A percentile compares a stretch with the other conserved stretches of the same genome.
phyloP scores from a whole-genome alignment of 2,888 invertebrate species.

The Watsonalla cultraria region DNA sequence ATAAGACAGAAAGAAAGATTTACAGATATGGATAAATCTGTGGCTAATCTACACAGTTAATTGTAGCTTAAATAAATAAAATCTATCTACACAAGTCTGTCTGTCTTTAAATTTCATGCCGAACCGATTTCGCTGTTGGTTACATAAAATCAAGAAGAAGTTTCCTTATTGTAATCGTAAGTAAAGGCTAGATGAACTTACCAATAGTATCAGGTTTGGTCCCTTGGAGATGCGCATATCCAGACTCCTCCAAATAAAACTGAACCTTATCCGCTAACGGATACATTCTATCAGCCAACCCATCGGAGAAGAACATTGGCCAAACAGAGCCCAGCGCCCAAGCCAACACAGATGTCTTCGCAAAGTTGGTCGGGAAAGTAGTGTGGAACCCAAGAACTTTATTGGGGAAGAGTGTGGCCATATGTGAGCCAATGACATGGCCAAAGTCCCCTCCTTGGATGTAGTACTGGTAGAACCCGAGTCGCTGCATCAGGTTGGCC shows the following conservation, averaged over 20 bases:
- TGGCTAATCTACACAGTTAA: too few species aligned
- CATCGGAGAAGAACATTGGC: slow-evolving; percentile 69
- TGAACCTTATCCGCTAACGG: slow-evolving; percentile 58
- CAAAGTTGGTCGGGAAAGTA: slow-evolving; percentile 77
- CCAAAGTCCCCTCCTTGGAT: slow-evolving; percentile 90
- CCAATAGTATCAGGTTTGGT: slow-evolving; percentile 92
- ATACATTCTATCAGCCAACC: slow-evolving; percentile 68
- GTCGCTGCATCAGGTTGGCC: slow-evolving; percentile 83
- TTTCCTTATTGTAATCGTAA: too few species aligned
- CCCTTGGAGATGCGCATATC: slow-evolving; percentile 85
- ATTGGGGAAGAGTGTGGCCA: slow-evolving; percentile 82
- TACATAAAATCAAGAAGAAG: too few species aligned
- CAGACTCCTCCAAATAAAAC: slow-evolving; percentile 68
- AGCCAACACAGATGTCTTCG: slow-evolving; percentile 37
- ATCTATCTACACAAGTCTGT: too few species aligned
- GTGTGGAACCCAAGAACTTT: slow-evolving; percentile 78
- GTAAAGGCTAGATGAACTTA: too few species aligned
- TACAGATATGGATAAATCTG: too few species aligned
- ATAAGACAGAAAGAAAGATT: too few species aligned
- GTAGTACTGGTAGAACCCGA: slow-evolving; percentile 82
- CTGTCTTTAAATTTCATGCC: too few species aligned
- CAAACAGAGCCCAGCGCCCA: slow-evolving; percentile 67
- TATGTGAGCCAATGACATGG: slow-evolving; percentile 76
- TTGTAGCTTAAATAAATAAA: too few species aligned
- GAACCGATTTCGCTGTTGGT: too few species aligned